Base-by-base conservation (phyloP, 2,888 invertebrate species). In the Teleiodes luculella region DNA sequence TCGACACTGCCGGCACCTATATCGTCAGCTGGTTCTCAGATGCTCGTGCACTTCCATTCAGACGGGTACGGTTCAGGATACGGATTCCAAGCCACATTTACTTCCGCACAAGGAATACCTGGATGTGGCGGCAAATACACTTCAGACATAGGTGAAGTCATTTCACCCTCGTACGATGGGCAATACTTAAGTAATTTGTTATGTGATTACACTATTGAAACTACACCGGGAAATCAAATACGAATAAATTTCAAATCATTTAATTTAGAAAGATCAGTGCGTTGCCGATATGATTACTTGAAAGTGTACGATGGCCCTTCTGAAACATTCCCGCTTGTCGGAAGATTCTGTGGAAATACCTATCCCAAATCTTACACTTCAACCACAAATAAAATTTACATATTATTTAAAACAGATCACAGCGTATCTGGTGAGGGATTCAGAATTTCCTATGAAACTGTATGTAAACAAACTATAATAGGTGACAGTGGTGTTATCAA, bases 1-100 rank as follows among this genome's bases (percentile, higher is more conserved):
- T 92, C 93, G 0, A 91, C 92, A 0, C 88, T 92, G 63, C 96
- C 97, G 0, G 86, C 93, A 7, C 96, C 96, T 0, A 59, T 97
- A 2, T 84, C 91, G 35, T 92, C 95, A 6, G 91, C 94, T 1
- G 92, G 94, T 18, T 90, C 92, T 30, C 90, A 91, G 54, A 91
- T 93, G 3, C 68, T 90, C 3, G 79, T 96, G 45, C 91, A 94
- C 72, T 97, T 98, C 75, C 97, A 97, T 78, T 95, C 97, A 0
- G 97, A 98, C 72, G 78, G 74, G 5, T 84, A 86, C 30, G 81
- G 88, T 10, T 88, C 88, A 39, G 96, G 96, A 67, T 83, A 89
- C 18, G 97, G 98, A n/a, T 98, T 98, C 72, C 96, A 96, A 80
- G 92, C 98, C 58, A 92, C 95, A 20, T 98, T 94, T 73, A 90